Evolutionary conservation across 2,113 vertebrate species (phyloP), one percentile per base, ranked within the genome.

Genomic region (Siniperca chuatsi): DNA sequence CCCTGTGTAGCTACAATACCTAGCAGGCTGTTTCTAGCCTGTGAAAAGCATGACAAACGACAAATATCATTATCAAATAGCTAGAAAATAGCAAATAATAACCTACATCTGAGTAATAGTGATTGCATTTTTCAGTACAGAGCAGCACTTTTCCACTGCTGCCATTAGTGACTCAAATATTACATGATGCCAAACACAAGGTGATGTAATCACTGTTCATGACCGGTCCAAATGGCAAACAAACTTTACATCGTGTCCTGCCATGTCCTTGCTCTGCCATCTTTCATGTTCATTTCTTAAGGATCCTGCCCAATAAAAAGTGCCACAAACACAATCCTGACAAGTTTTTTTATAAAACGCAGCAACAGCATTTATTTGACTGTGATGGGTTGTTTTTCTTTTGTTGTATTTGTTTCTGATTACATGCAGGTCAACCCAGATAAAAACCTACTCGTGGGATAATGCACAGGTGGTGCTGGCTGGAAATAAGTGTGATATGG

Each of bases 361-460:
- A n/a, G 40, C n/a, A 48, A 35, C 42, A 64, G n/a, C 23, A 8
- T 44, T 70, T 6, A 55, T 78, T 44, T 81, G 15, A 84, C 50
- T 64, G 25, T 67, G n/a, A 69, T 66, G 25, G 20, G 13, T 79
- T 50, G 87, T 69, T 72, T 69, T 78, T 70, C 35, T 13, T 8
- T 29, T 9, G 50, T 13, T 58, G n/a, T 82, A 2, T 86, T 77
- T 75, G 6, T 71, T 57, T 85, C 6, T 84, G 57, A 66, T 78
- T 72, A 1, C 60, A 0, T 89, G 55, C 92, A 99, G 98, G 98
- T 99, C 98, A 86, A 99, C 98, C 89, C 98, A 99, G 95, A 99
- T 99, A 92, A 99, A 99, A 94, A 99, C 97, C 0, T 99, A 99
- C 90, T 99, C 98, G 18, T 99, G 98, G 98, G 98, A 99, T 90